Evolutionary conservation across 2,113 vertebrate species (phyloP).

Genomic region (Cynopterus brachyotis): DNA sequence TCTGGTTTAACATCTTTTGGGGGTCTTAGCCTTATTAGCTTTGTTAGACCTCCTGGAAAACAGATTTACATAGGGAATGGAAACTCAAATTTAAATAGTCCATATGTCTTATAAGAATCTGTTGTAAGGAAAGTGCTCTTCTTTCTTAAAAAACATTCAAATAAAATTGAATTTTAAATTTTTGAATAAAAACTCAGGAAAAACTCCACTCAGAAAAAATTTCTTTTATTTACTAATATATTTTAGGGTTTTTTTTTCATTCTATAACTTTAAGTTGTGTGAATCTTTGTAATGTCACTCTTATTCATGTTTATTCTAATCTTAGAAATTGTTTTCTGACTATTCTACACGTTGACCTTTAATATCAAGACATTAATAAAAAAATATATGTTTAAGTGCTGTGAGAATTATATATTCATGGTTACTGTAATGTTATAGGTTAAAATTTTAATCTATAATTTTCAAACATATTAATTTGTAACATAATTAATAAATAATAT

Average conservation of each 20-base stretch:
- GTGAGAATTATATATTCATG: not conserved
- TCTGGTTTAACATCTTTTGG: conserved; percentile 29
- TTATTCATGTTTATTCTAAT: not conserved
- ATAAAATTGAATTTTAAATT: not conserved
- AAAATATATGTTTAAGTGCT: not conserved
- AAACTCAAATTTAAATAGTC: not conserved
- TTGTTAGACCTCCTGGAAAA: conserved; percentile 46
- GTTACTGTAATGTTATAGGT: not conserved
- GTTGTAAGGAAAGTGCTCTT: not conserved
- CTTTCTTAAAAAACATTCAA: not conserved
- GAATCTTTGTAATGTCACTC: not conserved
- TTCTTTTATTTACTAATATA: not conserved
- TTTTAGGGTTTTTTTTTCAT: not conserved
- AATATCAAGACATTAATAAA: conserved; percentile 15
- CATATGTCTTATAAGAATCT: not conserved
- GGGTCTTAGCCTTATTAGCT: not conserved
- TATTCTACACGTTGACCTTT: not conserved
- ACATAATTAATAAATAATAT: not conserved
- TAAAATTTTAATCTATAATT: not conserved
- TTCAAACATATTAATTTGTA: not conserved
- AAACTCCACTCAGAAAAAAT: not conserved
- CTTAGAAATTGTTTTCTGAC: not conserved
- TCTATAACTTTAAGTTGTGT: not conserved
- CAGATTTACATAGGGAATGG: conserved; percentile 21
- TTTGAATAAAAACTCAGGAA: not conserved